These are phyloP conservation scores for Lepidotrigona ventralis DNA, from an alignment of 1,140 invertebrate species.

Conservation along the genomic window DNA sequence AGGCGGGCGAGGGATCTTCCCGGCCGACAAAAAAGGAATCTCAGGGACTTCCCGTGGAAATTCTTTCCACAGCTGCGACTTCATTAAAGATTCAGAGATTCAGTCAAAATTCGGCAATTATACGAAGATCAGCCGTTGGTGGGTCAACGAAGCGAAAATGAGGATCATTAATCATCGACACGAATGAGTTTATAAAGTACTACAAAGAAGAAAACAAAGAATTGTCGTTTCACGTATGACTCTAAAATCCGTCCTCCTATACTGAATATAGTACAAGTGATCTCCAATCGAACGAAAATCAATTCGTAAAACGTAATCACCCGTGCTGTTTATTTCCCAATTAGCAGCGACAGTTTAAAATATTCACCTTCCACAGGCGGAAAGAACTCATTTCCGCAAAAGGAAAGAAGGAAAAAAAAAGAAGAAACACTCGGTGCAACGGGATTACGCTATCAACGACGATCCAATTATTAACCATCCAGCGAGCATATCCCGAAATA, in stretches of 20 bases:
- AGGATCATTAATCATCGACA: background rate
- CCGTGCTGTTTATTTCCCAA: background rate
- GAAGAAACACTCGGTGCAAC: background rate
- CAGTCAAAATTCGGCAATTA: constrained; percentile 22
- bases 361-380: too few relatives aligned
- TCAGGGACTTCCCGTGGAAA: background rate
- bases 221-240: too few relatives aligned
- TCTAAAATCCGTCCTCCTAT: background rate
- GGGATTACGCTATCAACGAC: background rate
- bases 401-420: too few relatives aligned
- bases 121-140: background rate
- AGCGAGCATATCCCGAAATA: constrained; percentile 5
- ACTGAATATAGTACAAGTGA: too few relatives aligned
- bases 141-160: background rate
- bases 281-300: too few relatives aligned
- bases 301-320: background rate
- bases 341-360: background rate
- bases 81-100: constrained; percentile 10
- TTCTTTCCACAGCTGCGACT: constrained; percentile 14
- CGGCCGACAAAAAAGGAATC: background rate
- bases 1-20: background rate
- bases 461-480: background rate
- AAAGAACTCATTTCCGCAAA: background rate
- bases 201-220: background rate
- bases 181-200: background rate